Evolutionary conservation across 1,140 invertebrate genomes (phyloP), one percentile per base, ranked within the genome.

Genomic region (Cheumatopsyche charites): DNA sequence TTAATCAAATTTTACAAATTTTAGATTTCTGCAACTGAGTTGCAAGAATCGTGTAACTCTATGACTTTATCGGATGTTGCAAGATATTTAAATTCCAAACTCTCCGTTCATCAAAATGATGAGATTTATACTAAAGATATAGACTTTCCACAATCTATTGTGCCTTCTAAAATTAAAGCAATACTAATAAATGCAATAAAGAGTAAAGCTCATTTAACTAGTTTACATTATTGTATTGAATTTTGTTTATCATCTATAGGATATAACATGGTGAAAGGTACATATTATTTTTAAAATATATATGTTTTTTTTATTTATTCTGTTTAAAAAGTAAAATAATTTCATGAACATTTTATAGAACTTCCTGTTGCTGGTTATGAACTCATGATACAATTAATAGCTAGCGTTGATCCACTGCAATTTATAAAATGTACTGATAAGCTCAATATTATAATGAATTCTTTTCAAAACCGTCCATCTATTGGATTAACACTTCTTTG

Each of bases 401-500:
- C 88, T 1, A 83, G 86, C 66, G 84, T 86, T 21, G 85, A 89
- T 81, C 89, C 90, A 0, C 86, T 86, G 62, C 86, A 90, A 70
- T 87, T 87, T 15, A 77, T 84, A 1, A 80, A 81, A 1, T 90
- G 89, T 74, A 80, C 90, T 75, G 78, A 82, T 7, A 92, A 91
- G 80, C 83, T 87, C 67, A 83, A 84, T 0, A 86, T 82, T 58
- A 79, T 92, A n/a, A 84, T 88, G 47, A 91, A 88, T 70, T 92
- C 91, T 1, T 93, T 93, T 80, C 90, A 93, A 77, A 94, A 94
- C 79, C 85, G 92, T 47, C 90, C 90, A 70, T 86, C 88, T 15
- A 89, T 94, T 75, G 91, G 92, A 21, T 79, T 93, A 41, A 89
- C 91, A 2, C 82, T 95, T 11, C 79, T 95, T 0, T 95, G 93